These are phyloP conservation scores for Melopsittacus undulatus DNA, from an alignment of 2,797 vertebrate species.

Conservation along the genomic window DNA sequence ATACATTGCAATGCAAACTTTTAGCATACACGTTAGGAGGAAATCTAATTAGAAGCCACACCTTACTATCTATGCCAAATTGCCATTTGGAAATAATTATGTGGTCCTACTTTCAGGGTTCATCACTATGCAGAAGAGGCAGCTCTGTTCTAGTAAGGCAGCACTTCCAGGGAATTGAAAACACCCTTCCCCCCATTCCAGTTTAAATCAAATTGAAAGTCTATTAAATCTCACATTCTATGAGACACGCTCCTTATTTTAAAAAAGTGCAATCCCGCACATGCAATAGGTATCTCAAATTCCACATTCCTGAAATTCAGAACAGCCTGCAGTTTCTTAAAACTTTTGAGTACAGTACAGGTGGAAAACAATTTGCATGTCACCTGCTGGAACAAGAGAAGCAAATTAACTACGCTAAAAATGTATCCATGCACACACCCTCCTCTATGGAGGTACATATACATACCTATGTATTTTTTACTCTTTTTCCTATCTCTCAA, in stretches of 20 bases:
- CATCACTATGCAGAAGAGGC: not conserved
- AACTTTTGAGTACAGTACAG: not conserved
- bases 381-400: not conserved
- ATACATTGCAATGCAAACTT: not conserved
- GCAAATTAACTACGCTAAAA: not conserved
- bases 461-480: not conserved
- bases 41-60: not conserved
- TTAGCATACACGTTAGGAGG: not conserved
- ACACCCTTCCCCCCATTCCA: not conserved
- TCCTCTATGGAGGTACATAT: not conserved
- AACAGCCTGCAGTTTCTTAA: not conserved
- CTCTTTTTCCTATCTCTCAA: not conserved
- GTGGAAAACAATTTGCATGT: not conserved
- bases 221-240: not conserved
- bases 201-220: not conserved
- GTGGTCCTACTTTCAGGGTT: not conserved
- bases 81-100: not conserved
- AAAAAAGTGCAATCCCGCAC: not conserved
- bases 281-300: not conserved
- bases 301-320: not conserved
- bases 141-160: not conserved
- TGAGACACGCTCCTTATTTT: not conserved
- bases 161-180: not conserved
- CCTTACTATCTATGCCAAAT: not conserved
- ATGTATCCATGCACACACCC: not conserved